Percentiles rank a stretch among this genome's conserved stretches.
These are phyloP conservation scores for Coreius guichenoti DNA, from an alignment of 2,797 vertebrate species.

Conservation along the genomic window DNA sequence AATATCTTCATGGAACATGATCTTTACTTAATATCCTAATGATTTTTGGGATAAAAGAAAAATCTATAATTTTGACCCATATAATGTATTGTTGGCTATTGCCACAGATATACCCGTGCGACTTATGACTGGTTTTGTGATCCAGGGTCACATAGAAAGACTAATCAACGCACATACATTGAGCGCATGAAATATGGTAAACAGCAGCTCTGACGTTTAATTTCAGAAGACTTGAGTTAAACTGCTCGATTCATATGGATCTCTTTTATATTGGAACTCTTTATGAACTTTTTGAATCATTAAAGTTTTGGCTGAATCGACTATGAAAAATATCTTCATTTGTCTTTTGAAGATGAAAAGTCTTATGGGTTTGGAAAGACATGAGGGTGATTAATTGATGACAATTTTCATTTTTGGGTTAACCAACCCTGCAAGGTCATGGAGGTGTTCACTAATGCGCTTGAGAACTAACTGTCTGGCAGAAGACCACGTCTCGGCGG, in stretches of 20 bases:
- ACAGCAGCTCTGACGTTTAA: background rate
- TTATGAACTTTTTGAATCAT: no score
- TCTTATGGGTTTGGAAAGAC: background rate
- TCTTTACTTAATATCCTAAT: no score
- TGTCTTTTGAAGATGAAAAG: background rate
- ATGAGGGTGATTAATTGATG: background rate
- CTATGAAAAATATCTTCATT: background rate
- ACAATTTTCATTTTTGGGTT: background rate
- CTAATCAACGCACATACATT: background rate
- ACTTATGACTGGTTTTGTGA: no score
- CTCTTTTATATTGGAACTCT: background rate
- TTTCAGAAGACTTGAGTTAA: background rate
- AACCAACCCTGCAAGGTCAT: background rate
- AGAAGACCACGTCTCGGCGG: constrained; percentile 90
- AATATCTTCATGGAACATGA: no score
- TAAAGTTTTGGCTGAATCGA: background rate
- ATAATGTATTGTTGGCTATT: no score
- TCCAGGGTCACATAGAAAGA: background rate
- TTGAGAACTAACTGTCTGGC: constrained; percentile 84
- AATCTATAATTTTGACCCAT: no score
- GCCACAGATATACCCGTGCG: no score
- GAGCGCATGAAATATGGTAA: background rate
- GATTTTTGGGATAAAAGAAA: no score
- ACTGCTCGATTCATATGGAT: background rate
- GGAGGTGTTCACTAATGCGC: background rate